Evolutionary conservation across 2,797 vertebrate species (phyloP).

Genomic region (Hyperoplus immaculatus): DNA sequence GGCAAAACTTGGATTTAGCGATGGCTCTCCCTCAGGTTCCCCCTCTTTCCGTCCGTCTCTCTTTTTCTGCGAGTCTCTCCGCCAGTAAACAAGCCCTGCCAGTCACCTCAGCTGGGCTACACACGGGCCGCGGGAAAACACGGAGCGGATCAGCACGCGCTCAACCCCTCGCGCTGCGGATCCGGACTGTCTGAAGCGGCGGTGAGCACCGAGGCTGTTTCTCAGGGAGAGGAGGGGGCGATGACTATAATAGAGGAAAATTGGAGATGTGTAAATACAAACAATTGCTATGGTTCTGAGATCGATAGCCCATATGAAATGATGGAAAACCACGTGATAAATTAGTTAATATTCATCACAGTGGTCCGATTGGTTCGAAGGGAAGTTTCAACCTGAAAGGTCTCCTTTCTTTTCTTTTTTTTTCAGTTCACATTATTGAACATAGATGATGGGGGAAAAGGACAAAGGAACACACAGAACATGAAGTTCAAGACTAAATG

Average conservation of each 20-base stretch:
- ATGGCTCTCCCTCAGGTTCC: constrained; percentile 78
- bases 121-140: constrained; percentile 67
- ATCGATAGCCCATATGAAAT: neutral
- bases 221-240: constrained; percentile 3
- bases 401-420: neutral
- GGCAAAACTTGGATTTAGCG: constrained; percentile 82
- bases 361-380: no score
- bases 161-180: constrained; percentile 29
- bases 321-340: constrained; percentile 3
- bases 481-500: no score
- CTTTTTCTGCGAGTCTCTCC: constrained; percentile 79
- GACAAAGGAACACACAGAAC: neutral
- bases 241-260: neutral
- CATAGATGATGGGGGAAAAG: neutral
- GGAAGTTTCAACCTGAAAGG: neutral
- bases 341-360: neutral
- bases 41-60: constrained; percentile 83
- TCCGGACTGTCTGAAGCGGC: constrained; percentile 57
- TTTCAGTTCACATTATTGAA: neutral
- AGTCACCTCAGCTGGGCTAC: constrained; percentile 90
- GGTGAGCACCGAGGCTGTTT: constrained; percentile 36
- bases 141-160: constrained; percentile 52
- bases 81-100: constrained; percentile 92
- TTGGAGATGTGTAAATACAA: neutral
- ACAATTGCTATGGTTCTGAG: neutral